Percentiles rank a stretch among this genome's conserved stretches.
phyloP scores from a whole-genome alignment of 2,888 invertebrate genomes.

The Amphipyra berbera region DNA sequence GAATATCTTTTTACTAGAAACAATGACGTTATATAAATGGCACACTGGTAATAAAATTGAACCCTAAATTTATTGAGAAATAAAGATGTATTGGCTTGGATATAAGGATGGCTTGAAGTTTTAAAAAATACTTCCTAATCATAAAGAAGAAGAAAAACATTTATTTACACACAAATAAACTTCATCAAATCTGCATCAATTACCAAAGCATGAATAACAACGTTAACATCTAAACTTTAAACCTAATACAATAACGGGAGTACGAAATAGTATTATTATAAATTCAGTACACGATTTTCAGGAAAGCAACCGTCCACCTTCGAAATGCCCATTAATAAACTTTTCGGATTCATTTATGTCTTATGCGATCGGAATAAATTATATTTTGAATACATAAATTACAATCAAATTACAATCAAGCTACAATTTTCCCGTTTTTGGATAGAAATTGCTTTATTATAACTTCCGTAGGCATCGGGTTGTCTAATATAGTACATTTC shows the following conservation, averaged over 20 bases:
- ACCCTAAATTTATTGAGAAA: no score
- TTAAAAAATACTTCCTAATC: no score
- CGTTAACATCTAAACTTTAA: conserved; percentile 25
- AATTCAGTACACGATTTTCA: conserved; percentile 73
- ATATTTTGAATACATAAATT: conserved; percentile 57
- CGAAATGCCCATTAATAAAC: conserved; percentile 78
- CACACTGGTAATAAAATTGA: no score
- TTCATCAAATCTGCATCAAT: no score
- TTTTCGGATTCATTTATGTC: conserved; percentile 78
- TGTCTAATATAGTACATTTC: conserved; percentile 41
- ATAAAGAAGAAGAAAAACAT: no score
- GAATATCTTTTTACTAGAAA: no score
- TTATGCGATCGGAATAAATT: conserved; percentile 76
- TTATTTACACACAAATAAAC: no score
- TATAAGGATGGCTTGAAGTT: no score
- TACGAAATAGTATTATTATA: conserved; percentile 52
- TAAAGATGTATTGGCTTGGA: no score
- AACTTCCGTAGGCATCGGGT: conserved; percentile 40
- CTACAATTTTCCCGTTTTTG: conserved; percentile 42
- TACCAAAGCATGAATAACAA: no score
- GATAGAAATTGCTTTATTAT: conserved; percentile 56
- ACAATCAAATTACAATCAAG: conserved; percentile 50
- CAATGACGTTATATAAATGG: no score
- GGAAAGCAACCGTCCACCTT: conserved; percentile 76
- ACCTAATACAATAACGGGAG: conserved; percentile 20